These are phyloP conservation scores for Tyrannus savana DNA, from an alignment of 2,113 vertebrate species.

Conservation along the genomic window DNA sequence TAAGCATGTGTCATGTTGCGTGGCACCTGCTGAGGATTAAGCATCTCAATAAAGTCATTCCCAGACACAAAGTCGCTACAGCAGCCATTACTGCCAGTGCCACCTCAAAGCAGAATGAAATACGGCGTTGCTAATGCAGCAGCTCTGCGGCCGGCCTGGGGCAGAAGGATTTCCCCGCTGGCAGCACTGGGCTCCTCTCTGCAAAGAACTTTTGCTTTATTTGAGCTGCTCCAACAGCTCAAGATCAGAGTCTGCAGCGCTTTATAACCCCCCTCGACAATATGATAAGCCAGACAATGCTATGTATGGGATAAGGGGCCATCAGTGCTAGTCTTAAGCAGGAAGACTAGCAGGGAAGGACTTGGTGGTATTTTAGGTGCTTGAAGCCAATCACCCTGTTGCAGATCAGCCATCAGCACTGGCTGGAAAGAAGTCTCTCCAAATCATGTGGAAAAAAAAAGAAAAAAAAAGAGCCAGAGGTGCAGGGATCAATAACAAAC, in stretches of 20 bases:
- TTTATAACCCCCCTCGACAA: background rate
- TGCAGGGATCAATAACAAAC: background rate
- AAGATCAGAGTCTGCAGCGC: background rate
- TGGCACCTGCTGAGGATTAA: background rate
- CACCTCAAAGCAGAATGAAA: background rate
- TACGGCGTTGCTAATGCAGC: fast-evolving
- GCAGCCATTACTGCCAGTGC: fast-evolving
- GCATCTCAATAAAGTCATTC: background rate
- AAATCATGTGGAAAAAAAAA: background rate
- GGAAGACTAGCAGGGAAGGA: background rate
- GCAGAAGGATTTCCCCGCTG: background rate
- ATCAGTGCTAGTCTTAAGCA: background rate
- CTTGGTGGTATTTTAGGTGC: background rate
- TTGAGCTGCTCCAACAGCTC: background rate
- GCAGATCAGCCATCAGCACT: background rate
- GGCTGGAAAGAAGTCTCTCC: background rate
- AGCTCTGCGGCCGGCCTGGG: fast-evolving
- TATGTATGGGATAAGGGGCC: background rate
- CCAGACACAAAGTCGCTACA: background rate
- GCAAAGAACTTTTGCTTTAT: background rate
- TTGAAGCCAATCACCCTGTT: background rate
- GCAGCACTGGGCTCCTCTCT: fast-evolving
- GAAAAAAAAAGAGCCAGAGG: background rate
- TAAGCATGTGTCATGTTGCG: fast-evolving
- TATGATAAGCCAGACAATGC: background rate